These are phyloP conservation scores for Trididemnum miniatum DNA, from an alignment of 23 tunicate genomes.

Conservation along the genomic window DNA sequence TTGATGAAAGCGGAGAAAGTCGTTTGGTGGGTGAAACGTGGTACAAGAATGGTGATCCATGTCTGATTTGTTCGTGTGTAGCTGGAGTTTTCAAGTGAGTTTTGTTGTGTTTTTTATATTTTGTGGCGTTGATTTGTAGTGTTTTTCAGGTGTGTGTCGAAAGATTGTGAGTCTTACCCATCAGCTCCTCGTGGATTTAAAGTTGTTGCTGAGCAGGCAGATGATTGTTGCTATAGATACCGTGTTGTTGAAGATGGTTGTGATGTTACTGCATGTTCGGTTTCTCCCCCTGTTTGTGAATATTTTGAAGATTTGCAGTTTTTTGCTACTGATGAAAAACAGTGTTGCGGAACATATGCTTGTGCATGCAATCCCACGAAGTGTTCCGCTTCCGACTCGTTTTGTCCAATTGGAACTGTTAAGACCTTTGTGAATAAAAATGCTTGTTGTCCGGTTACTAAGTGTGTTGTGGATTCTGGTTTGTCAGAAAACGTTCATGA, in stretches of 20 bases:
- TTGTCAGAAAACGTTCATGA: constrained; percentile 5
- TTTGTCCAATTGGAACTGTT: constrained; percentile 51
- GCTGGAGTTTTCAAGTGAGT: neutral
- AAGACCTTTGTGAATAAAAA: constrained; percentile 28
- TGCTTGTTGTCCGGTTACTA: constrained; percentile 69
- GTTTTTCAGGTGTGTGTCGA: constrained; percentile 38
- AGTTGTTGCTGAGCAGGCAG: constrained; percentile 70
- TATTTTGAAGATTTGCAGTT: constrained; percentile 75
- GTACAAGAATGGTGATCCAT: constrained; percentile 79
- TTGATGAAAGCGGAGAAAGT: constrained; percentile 73
- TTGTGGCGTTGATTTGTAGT: neutral
- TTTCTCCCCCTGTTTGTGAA: constrained; percentile 65
- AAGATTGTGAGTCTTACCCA: constrained; percentile 67
- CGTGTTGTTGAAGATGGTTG: constrained; percentile 60
- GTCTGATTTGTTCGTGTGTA: constrained; percentile 54
- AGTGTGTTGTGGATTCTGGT: constrained; percentile 37
- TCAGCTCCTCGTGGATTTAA: constrained; percentile 51
- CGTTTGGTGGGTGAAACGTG: constrained; percentile 87
- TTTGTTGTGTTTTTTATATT: neutral
- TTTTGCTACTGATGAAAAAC: constrained; percentile 34
- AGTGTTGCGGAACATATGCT: constrained; percentile 81
- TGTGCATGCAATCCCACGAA: constrained; percentile 89
- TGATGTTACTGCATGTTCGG: constrained; percentile 40
- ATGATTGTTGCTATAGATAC: constrained; percentile 82
- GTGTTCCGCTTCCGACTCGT: constrained; percentile 40